phyloP scores from a whole-genome alignment of 1,140 invertebrate genomes.

The Gonatopus flavifemur region DNA sequence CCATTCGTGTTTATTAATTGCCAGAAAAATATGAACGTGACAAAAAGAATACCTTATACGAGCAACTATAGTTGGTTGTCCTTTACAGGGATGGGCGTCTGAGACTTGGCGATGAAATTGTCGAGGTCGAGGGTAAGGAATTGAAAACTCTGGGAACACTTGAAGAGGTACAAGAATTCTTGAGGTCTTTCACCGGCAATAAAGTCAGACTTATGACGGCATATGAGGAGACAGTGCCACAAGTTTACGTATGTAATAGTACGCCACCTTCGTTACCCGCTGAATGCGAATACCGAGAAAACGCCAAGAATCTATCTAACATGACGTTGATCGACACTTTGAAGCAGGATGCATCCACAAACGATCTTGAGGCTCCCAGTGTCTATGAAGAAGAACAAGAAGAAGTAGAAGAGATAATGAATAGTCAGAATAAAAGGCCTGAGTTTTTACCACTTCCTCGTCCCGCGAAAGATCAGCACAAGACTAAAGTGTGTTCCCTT shows the following conservation, averaged over 20 bases:
- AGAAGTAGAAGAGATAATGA: conserved; percentile 3
- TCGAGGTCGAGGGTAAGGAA: conserved; percentile 82
- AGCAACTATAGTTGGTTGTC: conserved; percentile 1
- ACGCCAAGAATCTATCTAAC: conserved; percentile 44
- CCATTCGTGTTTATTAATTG: conserved; percentile 3
- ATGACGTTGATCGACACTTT: conserved; percentile 33
- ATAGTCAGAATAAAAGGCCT: conserved; percentile 38
- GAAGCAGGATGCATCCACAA: conserved; percentile 17
- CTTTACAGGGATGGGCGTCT: conserved; percentile 73
- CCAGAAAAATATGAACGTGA: not conserved
- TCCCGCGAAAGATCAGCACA: conserved; percentile 33
- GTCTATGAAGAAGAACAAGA: not conserved
- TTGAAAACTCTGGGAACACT: conserved; percentile 73
- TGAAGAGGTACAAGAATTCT: conserved; percentile 62
- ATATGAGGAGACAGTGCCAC: conserved; percentile 51
- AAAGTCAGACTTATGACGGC: conserved; percentile 47
- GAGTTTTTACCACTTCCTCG: conserved; percentile 44
- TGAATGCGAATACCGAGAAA: conserved; percentile 45
- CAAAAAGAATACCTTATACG: not conserved
- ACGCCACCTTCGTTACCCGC: conserved; percentile 18
- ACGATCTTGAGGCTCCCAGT: too few species aligned
- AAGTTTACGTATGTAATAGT: conserved; percentile 43
- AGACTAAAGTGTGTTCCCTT: conserved; percentile 15
- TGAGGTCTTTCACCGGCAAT: conserved; percentile 48
- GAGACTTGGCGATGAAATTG: conserved; percentile 79